These are phyloP conservation scores for Eurosta solidaginis DNA, from an alignment of 1,140 invertebrate species.

Conservation along the genomic window DNA sequence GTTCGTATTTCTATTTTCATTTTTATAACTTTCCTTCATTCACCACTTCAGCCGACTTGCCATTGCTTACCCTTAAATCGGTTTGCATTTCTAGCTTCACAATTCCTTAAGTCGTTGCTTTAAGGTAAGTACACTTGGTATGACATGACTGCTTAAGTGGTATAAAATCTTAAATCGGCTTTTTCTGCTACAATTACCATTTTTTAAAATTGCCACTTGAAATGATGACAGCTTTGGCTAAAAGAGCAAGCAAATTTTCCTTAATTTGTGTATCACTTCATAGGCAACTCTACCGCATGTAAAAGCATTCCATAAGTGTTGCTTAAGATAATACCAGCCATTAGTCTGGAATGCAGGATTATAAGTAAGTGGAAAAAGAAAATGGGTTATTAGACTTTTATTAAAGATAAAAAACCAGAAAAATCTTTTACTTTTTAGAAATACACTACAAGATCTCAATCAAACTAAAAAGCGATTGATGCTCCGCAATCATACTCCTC, in stretches of 20 bases:
- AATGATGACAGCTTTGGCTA: slow-evolving; percentile 9
- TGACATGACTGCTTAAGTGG: slow-evolving; percentile 1
- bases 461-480: no score
- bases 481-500: no score
- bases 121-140: not conserved
- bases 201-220: slow-evolving; percentile 18
- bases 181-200: slow-evolving; percentile 27
- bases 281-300: not conserved
- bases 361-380: no score
- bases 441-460: no score
- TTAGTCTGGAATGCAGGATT: not conserved
- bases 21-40: not conserved
- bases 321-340: not conserved
- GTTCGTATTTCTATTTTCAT: not conserved
- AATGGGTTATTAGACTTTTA: no score
- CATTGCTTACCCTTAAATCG: not conserved
- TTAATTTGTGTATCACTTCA: not conserved
- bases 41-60: not conserved
- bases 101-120: not conserved
- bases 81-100: not conserved
- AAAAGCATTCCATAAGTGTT: not conserved
- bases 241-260: not conserved
- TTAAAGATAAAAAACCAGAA: no score
- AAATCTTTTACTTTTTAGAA: no score
- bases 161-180: slow-evolving; percentile 27